These are phyloP conservation scores for Napeogenes sylphis DNA, from an alignment of 2,888 invertebrate species.

Conservation along the genomic window DNA sequence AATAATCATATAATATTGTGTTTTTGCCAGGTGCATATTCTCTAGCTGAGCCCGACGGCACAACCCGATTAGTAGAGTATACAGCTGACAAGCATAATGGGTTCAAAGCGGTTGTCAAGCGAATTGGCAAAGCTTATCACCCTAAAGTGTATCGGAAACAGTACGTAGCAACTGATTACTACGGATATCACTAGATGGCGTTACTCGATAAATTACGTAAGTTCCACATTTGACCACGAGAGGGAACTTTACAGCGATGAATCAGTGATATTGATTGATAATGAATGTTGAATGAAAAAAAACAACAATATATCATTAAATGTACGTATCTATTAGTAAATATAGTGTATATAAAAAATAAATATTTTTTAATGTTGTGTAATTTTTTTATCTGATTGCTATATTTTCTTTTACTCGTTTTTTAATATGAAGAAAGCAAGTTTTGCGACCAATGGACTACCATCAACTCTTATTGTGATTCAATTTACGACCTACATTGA, in stretches of 20 bases:
- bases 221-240: not conserved
- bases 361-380: no score
- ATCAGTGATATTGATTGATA: no score
- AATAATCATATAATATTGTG: not conserved
- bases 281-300: no score
- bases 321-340: no score
- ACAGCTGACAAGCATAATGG: slow-evolving; percentile 73
- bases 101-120: slow-evolving; percentile 73
- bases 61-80: slow-evolving; percentile 73
- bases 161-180: slow-evolving; percentile 49
- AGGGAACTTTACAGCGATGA: not conserved
- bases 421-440: no score
- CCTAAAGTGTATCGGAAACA: slow-evolving; percentile 61
- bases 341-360: no score
- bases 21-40: slow-evolving; percentile 66
- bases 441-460: no score
- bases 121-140: slow-evolving; percentile 68
- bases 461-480: no score
- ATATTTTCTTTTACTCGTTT: no score
- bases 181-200: slow-evolving; percentile 66
- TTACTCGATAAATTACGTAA: slow-evolving; percentile 5
- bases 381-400: no score
- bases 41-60: slow-evolving; percentile 71
- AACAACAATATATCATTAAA: no score
- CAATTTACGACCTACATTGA: no score